Conservation (phyloP, 2,888 invertebrate species). For the Agapostemon virescens region DNA sequence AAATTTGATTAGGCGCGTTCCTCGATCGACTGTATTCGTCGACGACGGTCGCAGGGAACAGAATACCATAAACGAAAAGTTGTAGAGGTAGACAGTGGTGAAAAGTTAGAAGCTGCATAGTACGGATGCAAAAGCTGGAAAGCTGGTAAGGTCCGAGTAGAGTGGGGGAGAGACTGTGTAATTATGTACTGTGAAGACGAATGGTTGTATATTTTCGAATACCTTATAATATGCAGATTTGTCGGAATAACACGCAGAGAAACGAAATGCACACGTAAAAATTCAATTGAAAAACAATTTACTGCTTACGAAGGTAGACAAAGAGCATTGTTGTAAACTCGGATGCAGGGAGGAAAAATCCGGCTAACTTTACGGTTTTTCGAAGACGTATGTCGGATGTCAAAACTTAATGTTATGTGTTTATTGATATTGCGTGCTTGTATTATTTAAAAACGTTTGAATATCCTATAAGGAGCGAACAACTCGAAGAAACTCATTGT, state of each 20-base stretch:
- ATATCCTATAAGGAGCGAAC: background rate
- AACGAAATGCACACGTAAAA: constrained; percentile 38
- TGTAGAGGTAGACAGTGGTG: constrained; percentile 60
- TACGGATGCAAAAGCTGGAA: constrained; percentile 78
- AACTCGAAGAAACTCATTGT: background rate
- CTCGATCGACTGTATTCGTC: constrained; percentile 40
- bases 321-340: constrained; percentile 29
- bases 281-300: constrained; percentile 2
- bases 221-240: constrained; percentile 14
- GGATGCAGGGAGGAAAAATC: constrained; percentile 26
- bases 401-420: background rate
- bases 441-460: background rate
- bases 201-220: constrained; percentile 34
- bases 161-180: constrained; percentile 12
- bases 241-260: constrained; percentile 5
- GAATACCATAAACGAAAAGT: constrained; percentile 69
- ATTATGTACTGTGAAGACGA: constrained; percentile 39
- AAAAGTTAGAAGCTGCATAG: constrained; percentile 72
- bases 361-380: constrained; percentile 3
- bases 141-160: constrained; percentile 69
- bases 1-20: constrained; percentile 22
- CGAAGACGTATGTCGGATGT: background rate
- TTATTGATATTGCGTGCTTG: background rate
- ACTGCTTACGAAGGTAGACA: constrained; percentile 14
- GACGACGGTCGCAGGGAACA: constrained; percentile 48